Base-by-base conservation (phyloP, 2,113 vertebrate species). In the Macrotis lagotis region DNA sequence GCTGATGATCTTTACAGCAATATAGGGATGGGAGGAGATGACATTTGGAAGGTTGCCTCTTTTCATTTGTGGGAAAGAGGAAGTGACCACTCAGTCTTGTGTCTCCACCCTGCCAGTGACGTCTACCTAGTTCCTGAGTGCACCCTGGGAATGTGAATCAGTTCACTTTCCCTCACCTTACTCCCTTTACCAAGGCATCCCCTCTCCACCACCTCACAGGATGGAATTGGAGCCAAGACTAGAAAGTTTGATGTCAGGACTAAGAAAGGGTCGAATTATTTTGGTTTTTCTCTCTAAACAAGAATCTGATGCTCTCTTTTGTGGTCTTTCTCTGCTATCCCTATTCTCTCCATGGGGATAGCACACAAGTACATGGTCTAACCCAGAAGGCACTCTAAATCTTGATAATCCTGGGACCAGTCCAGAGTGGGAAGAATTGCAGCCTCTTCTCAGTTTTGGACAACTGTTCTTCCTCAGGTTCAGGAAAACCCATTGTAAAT, bases 1-100 rank as follows among this genome's bases (percentile, higher is more conserved):
- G 59, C 50, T 6, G 66, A 44, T 44, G 66, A 66, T 66, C 66
- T 83, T 83, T 83, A 12, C n/a, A 83, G 1, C 26, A 28, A 47
- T 83, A 52, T 8, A 48, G 91, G 59, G 3, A 49, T 55, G 89
- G 22, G n/a, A n/a, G 24, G 0, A 9, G 50, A 25, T 24, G 3
- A 37, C 9, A 52, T 4, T 0, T 47, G 14, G 0, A 3, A 44
- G 74, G 88, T 24, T 92, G 88, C 89, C 0, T 19, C 1, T 9
- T 47, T 66, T 24, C 37, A 47, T 25, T 88, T 37, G 83, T 96
- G 96, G 94, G 97, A 96, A 97, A 97, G 94, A 96, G 96, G 97
- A 97, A 97, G 37, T 50, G 37, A 50, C 50, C 90, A 55, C 91
- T 1, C 5, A 53, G 59, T 22, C 50, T 96, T 92, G 49, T 51